These are phyloP conservation scores for Macrotus californicus DNA, from an alignment of 2,113 vertebrate species.

Conservation along the genomic window DNA sequence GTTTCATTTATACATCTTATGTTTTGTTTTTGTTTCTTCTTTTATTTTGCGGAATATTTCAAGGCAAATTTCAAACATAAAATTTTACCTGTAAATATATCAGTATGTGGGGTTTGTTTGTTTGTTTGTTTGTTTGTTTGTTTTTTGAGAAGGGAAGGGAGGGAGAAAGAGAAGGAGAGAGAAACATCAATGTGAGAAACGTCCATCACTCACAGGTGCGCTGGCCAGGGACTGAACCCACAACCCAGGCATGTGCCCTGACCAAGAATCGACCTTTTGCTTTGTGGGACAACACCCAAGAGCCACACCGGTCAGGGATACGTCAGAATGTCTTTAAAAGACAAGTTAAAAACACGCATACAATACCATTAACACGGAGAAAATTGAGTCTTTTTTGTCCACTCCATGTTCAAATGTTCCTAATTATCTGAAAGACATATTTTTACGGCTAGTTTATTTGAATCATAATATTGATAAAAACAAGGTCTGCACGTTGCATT, in stretches of 20 bases:
- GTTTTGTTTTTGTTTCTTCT: background rate
- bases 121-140: too few species aligned
- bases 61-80: background rate
- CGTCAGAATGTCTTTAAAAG: background rate
- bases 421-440: background rate
- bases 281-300: too few species aligned
- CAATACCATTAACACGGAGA: background rate
- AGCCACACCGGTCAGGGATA: too few species aligned
- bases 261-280: too few species aligned
- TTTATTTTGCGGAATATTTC: background rate
- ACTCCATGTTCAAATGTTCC: background rate
- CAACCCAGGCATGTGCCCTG: too few species aligned
- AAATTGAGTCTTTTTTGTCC: background rate
- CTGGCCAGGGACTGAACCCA: too few species aligned
- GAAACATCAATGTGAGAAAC: too few species aligned
- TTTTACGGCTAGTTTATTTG: background rate
- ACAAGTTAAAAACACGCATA: background rate
- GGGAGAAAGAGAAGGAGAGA: too few species aligned
- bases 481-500: background rate
- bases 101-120: too few species aligned
- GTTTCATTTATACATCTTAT: background rate
- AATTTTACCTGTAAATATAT: background rate
- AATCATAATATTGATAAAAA: background rate
- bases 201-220: too few species aligned
- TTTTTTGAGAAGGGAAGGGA: too few species aligned